phyloP scores from a whole-genome alignment of 2,113 vertebrate genomes.

The Thomomys bottae region DNA sequence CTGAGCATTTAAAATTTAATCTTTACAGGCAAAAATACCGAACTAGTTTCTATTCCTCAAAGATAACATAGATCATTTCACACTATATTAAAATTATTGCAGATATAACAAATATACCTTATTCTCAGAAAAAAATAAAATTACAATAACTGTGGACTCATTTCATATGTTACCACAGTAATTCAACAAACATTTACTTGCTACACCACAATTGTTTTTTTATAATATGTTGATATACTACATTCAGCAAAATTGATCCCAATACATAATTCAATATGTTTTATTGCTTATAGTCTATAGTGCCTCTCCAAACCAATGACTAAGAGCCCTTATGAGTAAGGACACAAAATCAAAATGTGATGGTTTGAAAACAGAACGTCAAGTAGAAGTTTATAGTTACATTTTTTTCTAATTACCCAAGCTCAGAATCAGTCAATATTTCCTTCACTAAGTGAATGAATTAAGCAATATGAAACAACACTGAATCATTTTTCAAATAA shows the following conservation, averaged over 20 bases:
- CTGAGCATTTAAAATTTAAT: neutral
- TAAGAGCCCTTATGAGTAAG: no score
- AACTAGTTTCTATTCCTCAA: neutral
- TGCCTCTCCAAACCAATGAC: no score
- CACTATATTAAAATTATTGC: neutral
- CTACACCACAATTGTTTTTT: neutral
- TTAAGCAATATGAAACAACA: neutral
- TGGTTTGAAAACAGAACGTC: no score
- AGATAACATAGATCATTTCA: neutral
- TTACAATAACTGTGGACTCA: neutral
- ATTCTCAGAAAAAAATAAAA: neutral
- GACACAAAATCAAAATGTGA: no score
- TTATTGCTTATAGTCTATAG: neutral
- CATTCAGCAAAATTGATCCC: neutral
- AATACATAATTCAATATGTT: neutral
- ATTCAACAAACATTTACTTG: neutral
- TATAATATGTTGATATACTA: neutral
- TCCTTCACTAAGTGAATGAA: neutral
- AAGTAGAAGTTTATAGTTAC: no score
- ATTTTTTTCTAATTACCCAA: neutral
- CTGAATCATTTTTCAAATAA: no score
- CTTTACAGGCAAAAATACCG: neutral
- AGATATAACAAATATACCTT: neutral
- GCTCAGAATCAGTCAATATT: neutral
- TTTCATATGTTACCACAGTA: neutral